Conservation (phyloP, 2,797 vertebrate species). For the Darevskia nairensis region DNA sequence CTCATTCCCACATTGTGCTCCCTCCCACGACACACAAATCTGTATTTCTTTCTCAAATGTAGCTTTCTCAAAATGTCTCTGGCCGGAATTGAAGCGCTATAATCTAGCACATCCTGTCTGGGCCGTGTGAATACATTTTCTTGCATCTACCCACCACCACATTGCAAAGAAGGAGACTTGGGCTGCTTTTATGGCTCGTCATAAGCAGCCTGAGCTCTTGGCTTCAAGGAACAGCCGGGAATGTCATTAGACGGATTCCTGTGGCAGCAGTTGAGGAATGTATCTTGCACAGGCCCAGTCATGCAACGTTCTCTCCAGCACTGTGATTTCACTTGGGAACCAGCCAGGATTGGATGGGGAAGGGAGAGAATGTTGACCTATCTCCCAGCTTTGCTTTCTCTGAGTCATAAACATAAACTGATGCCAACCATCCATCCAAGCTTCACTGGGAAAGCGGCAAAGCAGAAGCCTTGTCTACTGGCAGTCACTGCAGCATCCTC, state of each 20-base stretch:
- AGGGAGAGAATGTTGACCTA: not conserved
- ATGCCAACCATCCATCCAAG: not conserved
- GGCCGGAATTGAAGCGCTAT: not conserved
- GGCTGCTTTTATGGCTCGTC: not conserved
- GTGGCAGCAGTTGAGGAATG: not conserved
- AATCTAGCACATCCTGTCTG: not conserved
- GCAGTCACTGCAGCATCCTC: not conserved
- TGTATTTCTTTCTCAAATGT: not conserved
- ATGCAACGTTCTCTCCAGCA: not conserved
- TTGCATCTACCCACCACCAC: not conserved
- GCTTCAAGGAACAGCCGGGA: constrained; percentile 15
- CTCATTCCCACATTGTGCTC: not conserved
- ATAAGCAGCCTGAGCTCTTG: constrained; percentile 12
- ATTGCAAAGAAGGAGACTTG: not conserved
- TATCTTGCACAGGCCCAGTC: not conserved
- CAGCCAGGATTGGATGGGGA: not conserved
- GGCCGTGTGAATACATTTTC: not conserved
- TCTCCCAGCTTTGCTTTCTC: not conserved
- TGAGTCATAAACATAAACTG: constrained; percentile 8
- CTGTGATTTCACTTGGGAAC: constrained; percentile 2
- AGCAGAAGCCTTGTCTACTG: not conserved
- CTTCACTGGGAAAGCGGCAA: not conserved
- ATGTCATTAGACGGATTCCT: constrained; percentile 21
- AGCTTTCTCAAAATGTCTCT: not conserved
- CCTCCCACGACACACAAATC: not conserved